Evolutionary conservation across 2,888 invertebrate genomes (phyloP).

Genomic region (Mimumesa dahlbomi): DNA sequence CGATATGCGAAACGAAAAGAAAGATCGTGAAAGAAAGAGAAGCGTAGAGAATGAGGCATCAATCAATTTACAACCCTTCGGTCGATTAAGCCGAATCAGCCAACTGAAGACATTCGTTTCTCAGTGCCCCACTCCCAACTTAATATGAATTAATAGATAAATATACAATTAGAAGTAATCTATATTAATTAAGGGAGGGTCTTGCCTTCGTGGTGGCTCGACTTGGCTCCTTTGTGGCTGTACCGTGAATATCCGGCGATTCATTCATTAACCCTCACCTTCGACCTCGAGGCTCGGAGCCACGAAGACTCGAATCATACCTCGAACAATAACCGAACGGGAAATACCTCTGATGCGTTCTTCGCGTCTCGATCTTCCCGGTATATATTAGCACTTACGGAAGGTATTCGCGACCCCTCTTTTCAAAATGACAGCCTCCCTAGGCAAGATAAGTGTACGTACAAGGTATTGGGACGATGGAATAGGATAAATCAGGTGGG

Average conservation of each 20-base stretch:
- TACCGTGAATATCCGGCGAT: constrained; percentile 79
- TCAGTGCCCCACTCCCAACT: constrained; percentile 65
- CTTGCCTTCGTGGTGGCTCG: constrained; percentile 70
- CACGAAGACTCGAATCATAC: constrained; percentile 65
- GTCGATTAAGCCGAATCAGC: constrained; percentile 77
- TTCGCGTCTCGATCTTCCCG: constrained; percentile 47
- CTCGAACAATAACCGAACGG: constrained; percentile 72
- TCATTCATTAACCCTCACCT: constrained; percentile 79
- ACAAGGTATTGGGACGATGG: too few species aligned
- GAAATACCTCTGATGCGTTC: constrained; percentile 63
- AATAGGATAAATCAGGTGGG: too few species aligned
- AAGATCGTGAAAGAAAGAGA: constrained; percentile 48
- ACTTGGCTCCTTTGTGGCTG: constrained; percentile 75
- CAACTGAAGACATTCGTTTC: constrained; percentile 68
- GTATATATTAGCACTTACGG: too few species aligned
- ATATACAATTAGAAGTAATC: constrained; percentile 80
- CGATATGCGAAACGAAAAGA: constrained; percentile 16
- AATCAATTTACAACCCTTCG: constrained; percentile 78
- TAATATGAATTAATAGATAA: constrained; percentile 80
- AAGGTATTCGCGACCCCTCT: too few species aligned
- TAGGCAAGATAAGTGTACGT: too few species aligned
- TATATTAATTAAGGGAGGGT: constrained; percentile 79
- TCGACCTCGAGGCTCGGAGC: constrained; percentile 71
- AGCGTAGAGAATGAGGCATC: constrained; percentile 68
- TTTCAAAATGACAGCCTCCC: too few species aligned